These are phyloP conservation scores for Myodes glareolus DNA, from an alignment of 2,113 vertebrate species.

Conservation along the genomic window DNA sequence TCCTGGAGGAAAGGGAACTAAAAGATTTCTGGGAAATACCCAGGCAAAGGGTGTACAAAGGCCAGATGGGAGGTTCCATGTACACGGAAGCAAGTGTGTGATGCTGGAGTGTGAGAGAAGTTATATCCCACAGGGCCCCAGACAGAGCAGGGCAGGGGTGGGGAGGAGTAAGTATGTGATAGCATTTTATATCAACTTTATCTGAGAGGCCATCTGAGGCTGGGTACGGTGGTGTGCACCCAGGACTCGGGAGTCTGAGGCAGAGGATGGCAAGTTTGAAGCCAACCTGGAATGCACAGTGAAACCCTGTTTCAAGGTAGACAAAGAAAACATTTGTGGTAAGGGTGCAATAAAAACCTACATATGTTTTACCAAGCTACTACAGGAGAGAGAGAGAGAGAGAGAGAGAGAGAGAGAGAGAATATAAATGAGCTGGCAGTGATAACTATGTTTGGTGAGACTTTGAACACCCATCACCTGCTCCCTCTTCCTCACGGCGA, in stretches of 20 bases:
- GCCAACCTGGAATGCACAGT: neutral
- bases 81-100: neutral
- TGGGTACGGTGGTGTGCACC: too few relatives aligned
- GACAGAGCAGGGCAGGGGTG: neutral
- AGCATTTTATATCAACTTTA: neutral
- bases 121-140: neutral
- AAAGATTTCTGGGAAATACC: neutral
- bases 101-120: neutral
- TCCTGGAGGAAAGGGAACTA: slow-evolving; percentile 1
- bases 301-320: neutral
- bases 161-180: neutral
- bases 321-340: neutral
- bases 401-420: neutral
- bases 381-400: neutral
- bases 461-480: neutral
- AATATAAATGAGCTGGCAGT: neutral
- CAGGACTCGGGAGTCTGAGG: neutral
- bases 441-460: neutral
- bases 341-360: neutral
- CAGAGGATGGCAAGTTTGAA: neutral
- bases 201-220: neutral
- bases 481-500: neutral
- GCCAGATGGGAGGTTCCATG: too few relatives aligned
- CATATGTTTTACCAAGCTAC: neutral
- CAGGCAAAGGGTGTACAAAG: neutral